A percentile compares a stretch with the other conserved stretches of the same genome.
Conservation (phyloP, 2,888 invertebrate genomes). For the Cephus sareptanus region DNA sequence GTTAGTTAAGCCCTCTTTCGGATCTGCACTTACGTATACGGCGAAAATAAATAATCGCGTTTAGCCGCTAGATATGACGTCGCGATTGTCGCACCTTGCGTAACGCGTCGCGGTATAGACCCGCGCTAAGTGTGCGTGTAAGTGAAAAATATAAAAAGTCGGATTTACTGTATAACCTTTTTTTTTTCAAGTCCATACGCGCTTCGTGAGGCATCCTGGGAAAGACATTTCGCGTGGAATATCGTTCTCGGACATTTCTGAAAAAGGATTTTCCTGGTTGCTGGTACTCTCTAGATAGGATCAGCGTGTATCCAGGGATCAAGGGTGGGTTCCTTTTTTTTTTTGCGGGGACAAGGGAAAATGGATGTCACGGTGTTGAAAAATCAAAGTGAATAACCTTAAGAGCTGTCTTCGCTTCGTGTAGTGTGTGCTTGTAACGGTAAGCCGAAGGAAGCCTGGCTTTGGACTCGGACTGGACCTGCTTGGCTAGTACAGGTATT, state of each 20-base stretch:
- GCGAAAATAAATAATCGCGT: slow-evolving; percentile 48
- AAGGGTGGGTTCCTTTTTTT: background rate
- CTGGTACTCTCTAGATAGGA: background rate
- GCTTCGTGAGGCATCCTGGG: too few species aligned
- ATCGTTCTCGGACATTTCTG: background rate
- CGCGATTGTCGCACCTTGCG: slow-evolving; percentile 31
- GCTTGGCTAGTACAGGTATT: slow-evolving; percentile 55
- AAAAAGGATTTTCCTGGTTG: background rate
- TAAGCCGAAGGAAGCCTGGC: slow-evolving; percentile 34
- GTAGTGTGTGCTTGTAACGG: slow-evolving; percentile 43
- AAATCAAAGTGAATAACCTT: background rate
- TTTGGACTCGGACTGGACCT: slow-evolving; percentile 47
- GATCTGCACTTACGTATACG: slow-evolving; percentile 30
- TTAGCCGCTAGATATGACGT: slow-evolving; percentile 24
- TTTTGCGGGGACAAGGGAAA: background rate
- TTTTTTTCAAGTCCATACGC: background rate
- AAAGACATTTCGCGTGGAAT: background rate
- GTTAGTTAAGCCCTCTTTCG: slow-evolving; percentile 52
- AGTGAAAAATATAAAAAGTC: background rate
- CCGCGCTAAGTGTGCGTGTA: background rate
- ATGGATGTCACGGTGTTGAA: background rate
- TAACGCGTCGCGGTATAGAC: slow-evolving; percentile 10
- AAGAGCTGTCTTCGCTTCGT: slow-evolving; percentile 3
- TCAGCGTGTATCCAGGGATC: background rate
- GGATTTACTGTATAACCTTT: background rate